Conservation (phyloP, 1,140 invertebrate species). For the Neuroterus valhalla region DNA sequence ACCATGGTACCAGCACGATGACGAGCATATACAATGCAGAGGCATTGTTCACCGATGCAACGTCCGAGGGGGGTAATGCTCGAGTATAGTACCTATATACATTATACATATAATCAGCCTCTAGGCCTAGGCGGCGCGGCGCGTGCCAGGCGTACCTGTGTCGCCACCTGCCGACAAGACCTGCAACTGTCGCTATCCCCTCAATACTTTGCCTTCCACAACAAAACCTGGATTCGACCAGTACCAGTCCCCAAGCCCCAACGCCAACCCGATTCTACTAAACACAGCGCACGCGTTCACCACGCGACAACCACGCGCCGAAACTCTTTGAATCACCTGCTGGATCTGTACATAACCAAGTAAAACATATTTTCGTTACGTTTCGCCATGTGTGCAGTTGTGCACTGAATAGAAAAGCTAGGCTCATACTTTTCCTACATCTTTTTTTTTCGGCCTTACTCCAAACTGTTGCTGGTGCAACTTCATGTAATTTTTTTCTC, state of each 20-base stretch:
- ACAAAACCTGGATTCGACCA: constrained; percentile 27
- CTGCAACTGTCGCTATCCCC: constrained; percentile 25
- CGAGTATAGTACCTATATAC: no score
- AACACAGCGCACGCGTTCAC: constrained; percentile 11
- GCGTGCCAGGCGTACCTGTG: constrained; percentile 47
- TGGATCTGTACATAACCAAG: no score
- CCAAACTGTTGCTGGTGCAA: no score
- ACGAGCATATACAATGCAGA: constrained; percentile 29
- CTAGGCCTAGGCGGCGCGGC: no score
- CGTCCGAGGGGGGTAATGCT: constrained; percentile 10
- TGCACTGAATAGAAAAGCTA: no score
- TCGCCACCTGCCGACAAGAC: constrained; percentile 49
- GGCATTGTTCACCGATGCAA: constrained; percentile 21
- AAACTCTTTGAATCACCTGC: constrained; percentile 11
- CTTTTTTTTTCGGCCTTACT: no score
- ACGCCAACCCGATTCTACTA: constrained; percentile 11
- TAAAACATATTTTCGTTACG: no score
- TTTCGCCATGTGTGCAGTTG: no score
- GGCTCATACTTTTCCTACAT: no score
- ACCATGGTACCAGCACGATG: constrained; percentile 37
- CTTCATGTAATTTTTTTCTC: no score
- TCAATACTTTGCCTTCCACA: constrained; percentile 20
- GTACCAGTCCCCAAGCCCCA: no score
- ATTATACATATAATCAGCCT: constrained; percentile 49
- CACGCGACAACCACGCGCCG: constrained; percentile 22